phyloP scores from a whole-genome alignment of 2,113 vertebrate species.

The Oostethus manadensis region DNA sequence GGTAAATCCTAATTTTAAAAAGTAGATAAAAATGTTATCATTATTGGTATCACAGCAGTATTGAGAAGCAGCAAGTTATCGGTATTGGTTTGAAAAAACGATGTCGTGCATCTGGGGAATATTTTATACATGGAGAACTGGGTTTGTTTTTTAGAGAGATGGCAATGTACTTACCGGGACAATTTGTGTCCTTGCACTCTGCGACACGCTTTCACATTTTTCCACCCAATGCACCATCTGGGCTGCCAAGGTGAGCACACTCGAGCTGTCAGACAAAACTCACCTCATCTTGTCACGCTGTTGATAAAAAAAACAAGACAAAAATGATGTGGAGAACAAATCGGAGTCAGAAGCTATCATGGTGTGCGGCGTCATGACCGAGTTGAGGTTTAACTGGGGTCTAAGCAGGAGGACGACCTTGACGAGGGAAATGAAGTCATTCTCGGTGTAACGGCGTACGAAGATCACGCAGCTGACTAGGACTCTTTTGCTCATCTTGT shows the following conservation, averaged over 20 bases:
- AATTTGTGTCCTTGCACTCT: slow-evolving; percentile 16
- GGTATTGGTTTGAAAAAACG: too few species aligned
- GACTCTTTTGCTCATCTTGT: neutral
- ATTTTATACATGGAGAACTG: neutral
- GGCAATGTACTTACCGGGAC: slow-evolving; percentile 1
- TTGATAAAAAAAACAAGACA: slow-evolving; percentile 13
- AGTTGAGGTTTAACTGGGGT: neutral
- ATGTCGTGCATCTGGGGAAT: too few species aligned
- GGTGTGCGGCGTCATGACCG: neutral
- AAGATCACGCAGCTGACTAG: neutral
- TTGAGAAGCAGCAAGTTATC: too few species aligned
- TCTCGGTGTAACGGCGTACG: neutral
- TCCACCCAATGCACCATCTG: slow-evolving; percentile 31
- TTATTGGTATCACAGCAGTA: too few species aligned
- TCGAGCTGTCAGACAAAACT: slow-evolving; percentile 34
- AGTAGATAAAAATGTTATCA: too few species aligned
- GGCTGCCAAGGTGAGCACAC: slow-evolving; percentile 30
- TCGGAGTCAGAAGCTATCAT: neutral
- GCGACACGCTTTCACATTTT: slow-evolving; percentile 43
- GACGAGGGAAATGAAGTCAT: neutral
- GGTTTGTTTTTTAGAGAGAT: too few species aligned
- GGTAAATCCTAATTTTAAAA: too few species aligned
- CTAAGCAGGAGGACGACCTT: neutral
- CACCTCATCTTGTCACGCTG: slow-evolving; percentile 29
- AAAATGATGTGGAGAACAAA: slow-evolving; percentile 11